These are phyloP conservation scores for Arrhopalites spinosus DNA, from an alignment of 2,888 invertebrate species.

Conservation along the genomic window DNA sequence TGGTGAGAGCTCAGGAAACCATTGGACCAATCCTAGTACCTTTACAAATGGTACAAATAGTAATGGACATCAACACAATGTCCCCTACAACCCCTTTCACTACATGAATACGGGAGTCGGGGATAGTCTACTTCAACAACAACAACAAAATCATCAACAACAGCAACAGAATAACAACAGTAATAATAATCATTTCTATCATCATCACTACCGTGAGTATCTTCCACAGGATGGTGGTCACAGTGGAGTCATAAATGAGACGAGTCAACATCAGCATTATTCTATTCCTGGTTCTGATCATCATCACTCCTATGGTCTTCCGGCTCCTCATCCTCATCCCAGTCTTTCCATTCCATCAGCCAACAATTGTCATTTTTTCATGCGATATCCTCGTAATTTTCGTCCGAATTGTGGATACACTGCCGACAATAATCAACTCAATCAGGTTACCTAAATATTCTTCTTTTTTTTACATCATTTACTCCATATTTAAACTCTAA, in stretches of 20 bases:
- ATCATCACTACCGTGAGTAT: constrained; percentile 24
- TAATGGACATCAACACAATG: constrained; percentile 15
- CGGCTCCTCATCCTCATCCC: constrained; percentile 31
- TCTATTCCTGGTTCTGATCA: constrained; percentile 44
- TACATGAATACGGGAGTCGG: constrained; percentile 31
- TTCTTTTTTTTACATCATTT: not conserved
- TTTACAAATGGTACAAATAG: not conserved
- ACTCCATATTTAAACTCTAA: not conserved
- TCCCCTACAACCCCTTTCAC: constrained; percentile 33
- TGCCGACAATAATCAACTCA: constrained; percentile 40
- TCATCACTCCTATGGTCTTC: constrained; percentile 53
- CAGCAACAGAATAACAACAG: constrained; percentile 9
- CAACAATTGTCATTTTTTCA: constrained; percentile 30
- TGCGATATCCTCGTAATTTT: constrained; percentile 36
- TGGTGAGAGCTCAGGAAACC: constrained; percentile 17
- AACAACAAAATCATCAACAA: constrained; percentile 11
- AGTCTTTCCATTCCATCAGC: not conserved
- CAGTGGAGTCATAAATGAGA: constrained; percentile 8
- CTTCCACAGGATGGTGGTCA: constrained; percentile 20
- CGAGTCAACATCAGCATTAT: constrained; percentile 38
- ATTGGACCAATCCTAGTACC: constrained; percentile 29
- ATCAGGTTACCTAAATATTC: constrained; percentile 39
- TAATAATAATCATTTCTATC: constrained; percentile 13
- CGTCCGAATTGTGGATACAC: constrained; percentile 39
- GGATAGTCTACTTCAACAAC: constrained; percentile 16